Evolutionary conservation across 2,797 vertebrate genomes (phyloP).

Genomic region (Anolis apletophallus): DNA sequence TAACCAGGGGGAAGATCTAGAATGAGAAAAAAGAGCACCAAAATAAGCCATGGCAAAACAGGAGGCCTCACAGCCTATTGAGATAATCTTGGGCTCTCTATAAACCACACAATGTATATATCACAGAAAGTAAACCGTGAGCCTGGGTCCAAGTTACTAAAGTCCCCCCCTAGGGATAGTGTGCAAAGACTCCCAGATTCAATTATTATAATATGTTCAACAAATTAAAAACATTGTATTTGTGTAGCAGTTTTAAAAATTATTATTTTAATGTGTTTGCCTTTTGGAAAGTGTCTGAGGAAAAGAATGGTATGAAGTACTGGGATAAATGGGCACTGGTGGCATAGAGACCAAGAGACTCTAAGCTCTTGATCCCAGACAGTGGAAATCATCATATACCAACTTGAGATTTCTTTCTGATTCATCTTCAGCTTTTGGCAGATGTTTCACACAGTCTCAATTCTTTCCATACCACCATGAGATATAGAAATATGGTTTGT

Average conservation of each 20-base stretch:
- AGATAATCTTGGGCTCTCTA: not conserved
- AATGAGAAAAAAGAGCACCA: not conserved
- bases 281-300: not conserved
- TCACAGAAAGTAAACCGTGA: not conserved
- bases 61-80: not conserved
- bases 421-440: not conserved
- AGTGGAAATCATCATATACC: not conserved
- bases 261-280: no score
- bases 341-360: not conserved
- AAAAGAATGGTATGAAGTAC: not conserved
- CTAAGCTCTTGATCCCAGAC: not conserved
- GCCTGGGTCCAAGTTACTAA: not conserved
- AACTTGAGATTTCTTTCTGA: not conserved
- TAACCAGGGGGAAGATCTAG: slow-evolving; percentile 90
- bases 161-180: not conserved
- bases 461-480: not conserved
- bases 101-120: not conserved
- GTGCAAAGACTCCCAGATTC: not conserved
- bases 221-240: not conserved
- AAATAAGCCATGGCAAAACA: slow-evolving; percentile 62
- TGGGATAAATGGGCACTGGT: not conserved
- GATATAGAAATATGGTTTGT: not conserved
- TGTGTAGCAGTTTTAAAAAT: not conserved
- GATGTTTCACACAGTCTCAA: not conserved
- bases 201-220: not conserved